A percentile compares a stretch with the other conserved stretches of the same genome.
phyloP scores from a whole-genome alignment of 2,113 vertebrate species.

The Podarcis muralis region DNA sequence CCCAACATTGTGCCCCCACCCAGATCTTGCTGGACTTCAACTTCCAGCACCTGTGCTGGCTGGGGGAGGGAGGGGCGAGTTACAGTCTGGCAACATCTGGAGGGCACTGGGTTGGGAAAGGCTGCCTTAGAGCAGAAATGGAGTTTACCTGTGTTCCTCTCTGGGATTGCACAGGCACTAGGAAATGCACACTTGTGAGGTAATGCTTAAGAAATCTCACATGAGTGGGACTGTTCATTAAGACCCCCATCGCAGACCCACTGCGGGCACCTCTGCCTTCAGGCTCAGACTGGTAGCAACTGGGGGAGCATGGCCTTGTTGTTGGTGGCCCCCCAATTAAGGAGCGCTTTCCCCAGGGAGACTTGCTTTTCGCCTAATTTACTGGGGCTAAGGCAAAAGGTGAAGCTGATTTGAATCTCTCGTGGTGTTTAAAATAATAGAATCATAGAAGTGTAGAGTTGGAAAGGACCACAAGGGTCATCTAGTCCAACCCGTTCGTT shows the following conservation, averaged over 20 bases:
- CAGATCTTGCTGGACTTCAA: no score
- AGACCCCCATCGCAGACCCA: neutral
- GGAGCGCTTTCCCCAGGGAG: neutral
- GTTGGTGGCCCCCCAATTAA: neutral
- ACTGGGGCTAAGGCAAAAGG: neutral
- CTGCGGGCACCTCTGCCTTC: accelerated
- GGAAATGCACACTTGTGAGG: neutral
- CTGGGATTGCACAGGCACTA: neutral
- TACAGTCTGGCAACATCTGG: no score
- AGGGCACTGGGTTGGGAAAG: no score
- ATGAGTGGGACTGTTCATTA: neutral
- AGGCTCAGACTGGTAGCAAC: neutral
- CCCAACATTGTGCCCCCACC: no score
- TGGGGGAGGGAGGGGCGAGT: no score
- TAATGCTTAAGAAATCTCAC: neutral
- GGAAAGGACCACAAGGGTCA: no score
- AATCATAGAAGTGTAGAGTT: no score
- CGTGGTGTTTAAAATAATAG: neutral
- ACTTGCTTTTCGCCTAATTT: neutral
- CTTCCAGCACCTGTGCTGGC: no score
- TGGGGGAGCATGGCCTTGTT: neutral
- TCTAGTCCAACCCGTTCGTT: no score
- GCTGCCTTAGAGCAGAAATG: neutral
- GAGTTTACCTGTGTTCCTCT: neutral
- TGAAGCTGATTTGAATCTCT: neutral